Evolutionary conservation across 2,888 invertebrate genomes (phyloP), one percentile per base, ranked within the genome.

Genomic region (Callyntrura guangdongensis): DNA sequence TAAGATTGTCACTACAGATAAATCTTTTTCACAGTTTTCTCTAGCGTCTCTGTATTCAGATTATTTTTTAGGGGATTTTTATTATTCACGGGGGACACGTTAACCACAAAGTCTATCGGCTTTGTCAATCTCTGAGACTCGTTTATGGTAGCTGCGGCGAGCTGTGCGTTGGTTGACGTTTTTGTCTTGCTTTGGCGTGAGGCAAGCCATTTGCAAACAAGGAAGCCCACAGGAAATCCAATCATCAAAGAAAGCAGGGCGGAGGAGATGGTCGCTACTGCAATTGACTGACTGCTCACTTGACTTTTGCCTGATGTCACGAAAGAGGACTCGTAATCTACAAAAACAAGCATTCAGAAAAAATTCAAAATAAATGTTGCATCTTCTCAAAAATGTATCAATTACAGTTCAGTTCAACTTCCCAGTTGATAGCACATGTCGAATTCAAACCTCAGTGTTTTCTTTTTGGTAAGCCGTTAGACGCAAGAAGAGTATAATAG

Each of bases 71-170:
- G 81, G 8, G 93, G 92, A 47, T 92, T 90, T 69, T 92, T 92
- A 82, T 91, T 91, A 69, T 84, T 91, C 72, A 84, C 84, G 11
- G 85, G 88, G n/a, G 92, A 88, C 79, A 93, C 93, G 88, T 93
- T 93, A 53, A 93, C 93, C 27, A 93, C 93, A 86, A 92, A 93
- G 91, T 93, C 93, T 61, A 93, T 92, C 17, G 94, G 92, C 72
- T 93, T 94, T 59, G 94, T 93, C 53, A 94, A 84, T 92, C 93
- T 92, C 86, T 94, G 94, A 53, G 94, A 93, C 86, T 94, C 94
- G 77, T 92, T 93, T 27, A 91, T 56, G 36, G 91, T 92, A 20
- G 92, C 93, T 72, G 93, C 91, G 45, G 77, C 77, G 53, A 93
- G 89, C 56, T 93, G 93, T 27, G 94, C 92, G 88, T 93, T 94